Base-by-base conservation (phyloP, 2,113 vertebrate genomes). In the Perca fluviatilis region DNA sequence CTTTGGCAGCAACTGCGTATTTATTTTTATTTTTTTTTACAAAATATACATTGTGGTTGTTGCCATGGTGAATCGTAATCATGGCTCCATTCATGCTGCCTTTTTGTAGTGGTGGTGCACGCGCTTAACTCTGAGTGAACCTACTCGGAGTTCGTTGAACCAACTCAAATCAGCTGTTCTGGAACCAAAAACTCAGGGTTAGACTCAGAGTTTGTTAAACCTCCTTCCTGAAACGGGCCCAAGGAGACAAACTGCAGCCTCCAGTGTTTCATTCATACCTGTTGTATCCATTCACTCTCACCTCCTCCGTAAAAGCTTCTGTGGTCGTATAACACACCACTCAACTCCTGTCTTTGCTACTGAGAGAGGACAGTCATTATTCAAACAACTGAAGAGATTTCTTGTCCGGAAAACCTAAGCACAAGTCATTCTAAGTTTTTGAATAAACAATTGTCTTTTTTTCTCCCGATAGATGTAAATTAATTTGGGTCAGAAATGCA, bases 401-500 rank as follows among this genome's bases (percentile, higher is more conserved):
- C 23, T 65, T 63, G 56, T 70, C 33, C 60, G 25, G 40, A 79
- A 80, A 53, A 80, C 9, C 27, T 21, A 30, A 78, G 79, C 40
- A 65, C 2, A 25, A 73, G 23, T 77, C 51, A 30, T 49, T 43
- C 12, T 13, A 7, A 54, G 65, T 25, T 36, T 4, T 53, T 74
- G 25, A 71, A 66, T 53, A 47, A 73, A 40, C 21, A n/a, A 30
- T 13, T 58, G 72, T 62, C n/a, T 84, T 33, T 47, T 57, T 81
- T 60, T 47, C 19, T 83, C 65, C 73, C 62, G 77, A 78, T 83
- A 60, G 73, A 88, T 84, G 64, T 86, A 85, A 90, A 66, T 76
- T 66, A 91, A 90, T 88, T 77, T 92, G 82, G 86, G 89, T 88
- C 75, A 74, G 83, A 11, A 89, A 91, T 84, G 57, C 90, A 79